Percentiles rank a stretch among this genome's conserved stretches.
Conservation (phyloP, 1,140 invertebrate species). For the Drosophila trapezifrons region DNA sequence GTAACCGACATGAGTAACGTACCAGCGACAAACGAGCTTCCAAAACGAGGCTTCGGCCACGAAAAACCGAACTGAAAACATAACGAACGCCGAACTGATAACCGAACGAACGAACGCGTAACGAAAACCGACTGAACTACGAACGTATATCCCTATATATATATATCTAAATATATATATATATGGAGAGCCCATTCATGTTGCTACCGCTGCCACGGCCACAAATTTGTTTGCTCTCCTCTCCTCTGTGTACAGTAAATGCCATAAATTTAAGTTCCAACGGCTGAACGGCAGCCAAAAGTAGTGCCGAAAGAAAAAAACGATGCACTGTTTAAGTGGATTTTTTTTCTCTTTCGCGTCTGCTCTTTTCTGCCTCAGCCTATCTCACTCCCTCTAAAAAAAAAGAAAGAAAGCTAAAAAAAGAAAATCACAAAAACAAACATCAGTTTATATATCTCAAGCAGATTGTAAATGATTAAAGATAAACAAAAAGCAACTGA, state of each 20-base stretch:
- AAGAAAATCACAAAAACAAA: slow-evolving; percentile 64
- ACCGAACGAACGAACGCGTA: slow-evolving; percentile 11
- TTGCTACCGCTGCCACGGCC: slow-evolving; percentile 54
- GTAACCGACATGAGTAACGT: slow-evolving; percentile 40
- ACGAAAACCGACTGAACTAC: slow-evolving; percentile 11
- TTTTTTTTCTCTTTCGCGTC: background rate
- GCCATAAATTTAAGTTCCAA: slow-evolving; percentile 78
- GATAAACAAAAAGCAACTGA: slow-evolving; percentile 67
- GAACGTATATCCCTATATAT: slow-evolving; percentile 6
- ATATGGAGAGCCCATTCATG: slow-evolving; percentile 23
- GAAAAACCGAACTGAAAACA: slow-evolving; percentile 33
- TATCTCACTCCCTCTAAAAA: slow-evolving; percentile 29
- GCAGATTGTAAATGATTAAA: slow-evolving; percentile 78
- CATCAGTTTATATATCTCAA: slow-evolving; percentile 62
- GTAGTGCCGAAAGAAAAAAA: slow-evolving; percentile 11
- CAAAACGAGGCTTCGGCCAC: slow-evolving; percentile 61
- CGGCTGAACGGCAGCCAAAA: slow-evolving; percentile 12
- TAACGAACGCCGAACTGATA: background rate
- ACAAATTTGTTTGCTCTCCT: slow-evolving; percentile 67
- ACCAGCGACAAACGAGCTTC: slow-evolving; percentile 73
- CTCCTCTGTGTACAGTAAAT: slow-evolving; percentile 68
- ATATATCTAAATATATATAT: background rate
- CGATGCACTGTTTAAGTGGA: slow-evolving; percentile 4
- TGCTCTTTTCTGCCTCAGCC: slow-evolving; percentile 13
- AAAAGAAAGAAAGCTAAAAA: slow-evolving; percentile 29